Evolutionary conservation across 1,140 invertebrate species (phyloP), one percentile per base, ranked within the genome.

Genomic region (Lordiphosa clarofinis): DNA sequence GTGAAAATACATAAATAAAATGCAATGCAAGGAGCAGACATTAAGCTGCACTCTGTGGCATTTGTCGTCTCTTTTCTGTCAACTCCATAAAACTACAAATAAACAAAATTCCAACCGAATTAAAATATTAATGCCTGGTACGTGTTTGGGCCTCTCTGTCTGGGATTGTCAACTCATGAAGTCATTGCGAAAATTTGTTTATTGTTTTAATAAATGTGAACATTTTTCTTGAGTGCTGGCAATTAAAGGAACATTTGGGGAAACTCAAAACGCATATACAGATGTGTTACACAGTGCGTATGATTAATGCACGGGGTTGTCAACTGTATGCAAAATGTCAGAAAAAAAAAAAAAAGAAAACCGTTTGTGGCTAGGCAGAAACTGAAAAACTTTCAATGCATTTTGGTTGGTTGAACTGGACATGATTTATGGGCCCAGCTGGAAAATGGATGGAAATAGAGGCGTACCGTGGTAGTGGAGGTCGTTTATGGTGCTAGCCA

Each of bases 121-220:
- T 82, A 65, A 82, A 84, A 84, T 82, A 84, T 82, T 82, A 76
- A 81, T 75, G 76, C 54, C 44, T 56, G 39, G 62, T 72, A 81
- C 76, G 76, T 81, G 76, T 62, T 50, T 52, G 75, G 1, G 15
- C 15, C 15, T 15, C 15, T 15, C 15, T 15, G 15, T 3, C 15
- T 15, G 15, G 15, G 74, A 66, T 37, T 71, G 53, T 67, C 63
- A 66, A 33, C 50, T 15, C 50, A 43, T 54, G 35, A 47, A 24
- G 28, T 24, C 40, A 44, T 36, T 38, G 54, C 53, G 62, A 37
- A 36, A 58, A 82, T 76, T 82, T 76, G 76, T 82, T 82, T 82
- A 84, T 82, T 82, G 72, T 82, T 84, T 82, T 73, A 82, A 76
- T 82, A 84, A 82, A 82, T 68, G 78, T 84, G 78, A 82, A 72